Evolutionary conservation across 1,140 invertebrate genomes (phyloP).

Genomic region (Asbolus verrucosus): DNA sequence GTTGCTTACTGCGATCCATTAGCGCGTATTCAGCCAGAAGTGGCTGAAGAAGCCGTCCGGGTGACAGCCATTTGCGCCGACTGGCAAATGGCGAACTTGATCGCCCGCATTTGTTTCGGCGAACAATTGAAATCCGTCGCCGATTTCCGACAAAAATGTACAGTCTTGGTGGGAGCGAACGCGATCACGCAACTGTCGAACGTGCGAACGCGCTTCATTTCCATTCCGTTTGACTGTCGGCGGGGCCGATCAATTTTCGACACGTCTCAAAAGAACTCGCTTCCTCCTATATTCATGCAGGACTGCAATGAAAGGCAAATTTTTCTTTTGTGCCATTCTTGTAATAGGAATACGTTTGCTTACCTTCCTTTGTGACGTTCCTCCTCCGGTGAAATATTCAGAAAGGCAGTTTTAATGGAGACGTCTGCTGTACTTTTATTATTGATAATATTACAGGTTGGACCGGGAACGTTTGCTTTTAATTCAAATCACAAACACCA

Average conservation of each 20-base stretch:
- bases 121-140: conserved; percentile 34
- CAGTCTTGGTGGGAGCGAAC: too few species aligned
- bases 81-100: conserved; percentile 35
- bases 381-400: not conserved
- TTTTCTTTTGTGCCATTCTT: conserved; percentile 20
- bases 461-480: conserved; percentile 13
- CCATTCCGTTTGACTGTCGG: too few species aligned
- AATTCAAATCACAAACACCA: conserved; percentile 33
- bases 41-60: conserved; percentile 35
- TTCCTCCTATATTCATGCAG: conserved; percentile 10
- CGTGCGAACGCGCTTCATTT: too few species aligned
- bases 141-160: too few species aligned
- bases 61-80: conserved; percentile 29
- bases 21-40: conserved; percentile 32
- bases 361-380: not conserved
- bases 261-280: too few species aligned
- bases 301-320: conserved; percentile 7
- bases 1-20: conserved; percentile 37
- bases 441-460: conserved; percentile 29
- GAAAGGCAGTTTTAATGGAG: not conserved
- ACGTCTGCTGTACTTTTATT: conserved; percentile 6
- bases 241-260: conserved; percentile 12
- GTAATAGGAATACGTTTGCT: conserved; percentile 16
- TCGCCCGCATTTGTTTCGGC: conserved; percentile 27
- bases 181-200: too few species aligned